A percentile compares a stretch with the other conserved stretches of the same genome.
Evolutionary conservation across 92 coral and sea anemone species (phyloP).

Genomic region (Siderastrea radians): DNA sequence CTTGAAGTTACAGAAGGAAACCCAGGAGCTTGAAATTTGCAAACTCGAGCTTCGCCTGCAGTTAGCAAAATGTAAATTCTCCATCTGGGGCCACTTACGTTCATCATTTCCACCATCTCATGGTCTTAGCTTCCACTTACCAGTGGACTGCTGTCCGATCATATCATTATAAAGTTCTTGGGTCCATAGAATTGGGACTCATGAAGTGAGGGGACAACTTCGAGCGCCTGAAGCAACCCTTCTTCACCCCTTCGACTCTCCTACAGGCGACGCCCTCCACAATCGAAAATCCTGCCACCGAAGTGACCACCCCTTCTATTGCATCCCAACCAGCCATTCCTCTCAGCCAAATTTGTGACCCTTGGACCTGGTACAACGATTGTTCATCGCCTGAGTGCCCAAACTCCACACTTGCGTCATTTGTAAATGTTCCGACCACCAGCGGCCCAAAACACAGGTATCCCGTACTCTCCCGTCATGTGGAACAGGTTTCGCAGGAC

Average conservation of each 20-base stretch:
- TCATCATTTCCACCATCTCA: background rate
- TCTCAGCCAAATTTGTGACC: background rate
- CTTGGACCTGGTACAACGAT: slow-evolving; percentile 7
- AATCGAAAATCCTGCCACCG: background rate
- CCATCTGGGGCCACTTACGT: background rate
- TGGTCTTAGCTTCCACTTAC: background rate
- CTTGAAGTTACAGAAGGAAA: no score
- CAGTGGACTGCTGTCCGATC: slow-evolving; percentile 33
- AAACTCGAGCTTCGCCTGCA: no score
- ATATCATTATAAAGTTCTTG: slow-evolving; percentile 10
- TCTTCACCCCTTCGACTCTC: slow-evolving; percentile 2
- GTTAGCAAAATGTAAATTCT: no score
- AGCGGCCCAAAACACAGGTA: slow-evolving; percentile 9
- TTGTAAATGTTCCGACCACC: slow-evolving; percentile 4
- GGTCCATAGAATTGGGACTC: slow-evolving; percentile 12
- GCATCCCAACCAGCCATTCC: background rate
- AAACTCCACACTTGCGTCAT: slow-evolving; percentile 13
- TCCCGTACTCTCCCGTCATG: background rate
- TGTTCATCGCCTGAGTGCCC: background rate
- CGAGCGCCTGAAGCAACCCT: background rate
- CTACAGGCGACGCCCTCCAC: background rate
- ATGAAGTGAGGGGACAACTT: slow-evolving; percentile 8
- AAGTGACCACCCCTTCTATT: background rate
- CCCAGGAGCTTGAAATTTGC: no score
- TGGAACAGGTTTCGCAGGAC: background rate